Evolutionary conservation across 23 tunicate genomes (phyloP).

Genomic region (Phallusia fumigata): DNA sequence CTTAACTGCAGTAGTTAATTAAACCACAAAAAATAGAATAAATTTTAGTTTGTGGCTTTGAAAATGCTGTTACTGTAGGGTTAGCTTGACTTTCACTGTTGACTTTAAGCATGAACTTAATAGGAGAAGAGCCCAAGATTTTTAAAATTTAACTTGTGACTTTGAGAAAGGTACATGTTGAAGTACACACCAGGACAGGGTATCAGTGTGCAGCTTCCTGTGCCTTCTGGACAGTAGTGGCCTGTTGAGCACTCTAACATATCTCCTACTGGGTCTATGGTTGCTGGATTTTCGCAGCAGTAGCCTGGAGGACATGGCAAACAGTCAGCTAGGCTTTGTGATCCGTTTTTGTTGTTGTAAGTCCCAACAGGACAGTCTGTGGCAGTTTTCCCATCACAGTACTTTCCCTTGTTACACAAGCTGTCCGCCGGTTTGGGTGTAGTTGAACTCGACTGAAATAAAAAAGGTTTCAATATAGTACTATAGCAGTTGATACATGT

Average conservation of each 20-base stretch:
- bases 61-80: no score
- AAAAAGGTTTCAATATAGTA: not conserved
- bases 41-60: no score
- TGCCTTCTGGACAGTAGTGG: conserved; percentile 87
- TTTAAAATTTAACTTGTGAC: no score
- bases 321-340: conserved; percentile 44
- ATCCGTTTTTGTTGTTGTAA: conserved; percentile 67
- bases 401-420: conserved; percentile 66
- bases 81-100: no score
- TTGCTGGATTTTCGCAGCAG: conserved; percentile 12
- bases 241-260: conserved; percentile 44
- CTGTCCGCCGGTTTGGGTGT: conserved; percentile 46
- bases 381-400: conserved; percentile 71
- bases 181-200: conserved; percentile 79
- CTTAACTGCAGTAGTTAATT: no score
- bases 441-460: conserved; percentile 52
- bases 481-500: not conserved
- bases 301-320: no score
- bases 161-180: no score
- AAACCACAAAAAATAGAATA: no score
- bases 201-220: conserved; percentile 40
- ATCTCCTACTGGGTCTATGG: conserved; percentile 31
- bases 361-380: conserved; percentile 82
- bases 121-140: no score
- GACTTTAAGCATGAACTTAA: no score